Evolutionary conservation across 2,888 invertebrate species (phyloP).

Genomic region (Sphaerophoria taeniata): DNA sequence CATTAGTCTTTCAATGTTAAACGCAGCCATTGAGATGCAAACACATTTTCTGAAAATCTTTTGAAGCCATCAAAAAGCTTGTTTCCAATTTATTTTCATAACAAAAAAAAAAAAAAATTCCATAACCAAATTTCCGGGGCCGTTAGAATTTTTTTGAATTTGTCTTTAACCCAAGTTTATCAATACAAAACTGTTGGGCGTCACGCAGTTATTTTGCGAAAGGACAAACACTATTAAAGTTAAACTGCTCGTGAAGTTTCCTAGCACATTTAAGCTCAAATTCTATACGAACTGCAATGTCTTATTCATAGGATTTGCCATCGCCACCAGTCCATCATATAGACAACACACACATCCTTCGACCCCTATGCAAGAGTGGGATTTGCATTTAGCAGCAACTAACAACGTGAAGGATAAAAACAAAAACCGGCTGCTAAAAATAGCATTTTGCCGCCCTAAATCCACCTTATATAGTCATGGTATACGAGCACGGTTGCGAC

Average conservation of each 20-base stretch:
- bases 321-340: conserved; percentile 48
- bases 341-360: conserved; percentile 28
- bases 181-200: background rate
- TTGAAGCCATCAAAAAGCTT: background rate
- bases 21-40: background rate
- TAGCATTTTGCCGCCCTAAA: conserved; percentile 43
- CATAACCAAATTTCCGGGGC: no score
- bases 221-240: conserved; percentile 59
- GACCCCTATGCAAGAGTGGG: conserved; percentile 43
- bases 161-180: background rate
- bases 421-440: conserved; percentile 47
- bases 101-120: no score
- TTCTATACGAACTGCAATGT: conserved; percentile 47
- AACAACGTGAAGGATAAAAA: conserved; percentile 29
- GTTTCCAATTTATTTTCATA: no score
- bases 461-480: conserved; percentile 28
- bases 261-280: background rate
- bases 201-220: conserved; percentile 11
- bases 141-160: background rate
- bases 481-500: conserved; percentile 1
- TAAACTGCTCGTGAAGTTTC: conserved; percentile 53
- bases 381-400: conserved; percentile 48
- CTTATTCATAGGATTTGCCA: conserved; percentile 48
- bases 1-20: background rate
- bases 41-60: background rate